Percentiles rank a stretch among this genome's conserved stretches.
Evolutionary conservation across 92 coral and sea anemone species (phyloP).

Genomic region (Meandrina meandrites): DNA sequence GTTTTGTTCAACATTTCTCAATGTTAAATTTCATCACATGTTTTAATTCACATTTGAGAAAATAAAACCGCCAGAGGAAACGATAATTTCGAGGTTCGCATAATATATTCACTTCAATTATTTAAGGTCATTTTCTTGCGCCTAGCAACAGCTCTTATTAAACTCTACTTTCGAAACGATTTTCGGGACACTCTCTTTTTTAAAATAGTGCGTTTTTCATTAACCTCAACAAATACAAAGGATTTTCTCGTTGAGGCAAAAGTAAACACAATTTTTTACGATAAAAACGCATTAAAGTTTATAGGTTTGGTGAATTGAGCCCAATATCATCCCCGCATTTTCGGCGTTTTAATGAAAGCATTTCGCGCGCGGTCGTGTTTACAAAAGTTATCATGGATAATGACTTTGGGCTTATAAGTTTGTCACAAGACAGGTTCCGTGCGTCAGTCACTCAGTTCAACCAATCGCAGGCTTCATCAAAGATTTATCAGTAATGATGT

Average conservation of each 20-base stretch:
- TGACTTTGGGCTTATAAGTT: background rate
- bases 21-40: background rate
- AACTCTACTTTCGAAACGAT: background rate
- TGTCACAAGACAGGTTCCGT: background rate
- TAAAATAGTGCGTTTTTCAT: background rate
- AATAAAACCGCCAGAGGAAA: background rate
- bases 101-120: conserved; percentile 6
- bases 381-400: background rate
- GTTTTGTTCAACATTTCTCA: background rate
- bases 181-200: background rate
- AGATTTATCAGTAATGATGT: conserved; percentile 5
- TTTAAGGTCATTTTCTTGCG: no score
- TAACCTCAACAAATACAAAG: no score
- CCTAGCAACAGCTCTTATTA: conserved; percentile 8
- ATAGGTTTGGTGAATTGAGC: background rate
- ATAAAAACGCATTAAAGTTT: background rate
- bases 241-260: background rate
- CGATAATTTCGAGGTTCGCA: background rate
- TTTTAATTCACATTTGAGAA: background rate
- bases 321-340: background rate
- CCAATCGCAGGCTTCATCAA: conserved; percentile 1
- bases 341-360: conserved; percentile 19
- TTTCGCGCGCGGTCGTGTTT: background rate
- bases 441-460: background rate
- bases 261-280: background rate